Base-by-base conservation (phyloP, 35 echinoderm and acorn worm genomes). In the Amphiura filiformis region DNA sequence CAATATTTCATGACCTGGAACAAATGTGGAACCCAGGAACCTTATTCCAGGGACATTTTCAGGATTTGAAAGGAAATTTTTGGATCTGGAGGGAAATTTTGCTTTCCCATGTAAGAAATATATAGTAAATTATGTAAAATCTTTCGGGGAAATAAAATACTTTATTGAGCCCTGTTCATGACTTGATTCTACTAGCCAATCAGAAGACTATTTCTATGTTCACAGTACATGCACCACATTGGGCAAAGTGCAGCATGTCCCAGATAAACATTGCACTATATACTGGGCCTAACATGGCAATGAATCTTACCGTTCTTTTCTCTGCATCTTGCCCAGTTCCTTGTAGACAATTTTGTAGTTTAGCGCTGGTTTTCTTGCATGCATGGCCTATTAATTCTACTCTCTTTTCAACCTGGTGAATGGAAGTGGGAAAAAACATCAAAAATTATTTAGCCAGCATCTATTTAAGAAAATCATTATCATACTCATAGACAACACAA, bases 391-490 rank as follows among this genome's bases (percentile, higher is more conserved):
- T 89, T 39, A 78, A 86, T 77, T 97, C 95, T 35, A 93, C 92
- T 83, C 86, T 70, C 49, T 94, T 97, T 76, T 97, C 95, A 94
- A 91, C 93, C 95, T 97, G 77, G n/a, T n/a, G n/a, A n/a, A n/a
- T n/a, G n/a, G n/a, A n/a, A n/a, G n/a, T n/a, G n/a, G n/a, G 31
- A 88, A 83, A 78, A 70, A 64, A 76, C 65, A 20, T 86, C 79
- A 17, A 82, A 18, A 75, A 84, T 13, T 32, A 28, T 32, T 32
- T 80, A 34, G 36, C 34, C 31, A 37, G 26, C 3, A 80, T 36
- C 5, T 14, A 23, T 11, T 32, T 32, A 80, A 80, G 23, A 80
- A 7, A 80, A 0, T 7, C 36, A 3, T 79, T 35, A 5, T 22
- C 61, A 13, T 70, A 70, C 61, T 70, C 1, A 70, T 70, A 26